A percentile compares a stretch with the other conserved stretches of the same genome.
Conservation (phyloP, 1,140 invertebrate genomes). For the Drosophila paulistorum region DNA sequence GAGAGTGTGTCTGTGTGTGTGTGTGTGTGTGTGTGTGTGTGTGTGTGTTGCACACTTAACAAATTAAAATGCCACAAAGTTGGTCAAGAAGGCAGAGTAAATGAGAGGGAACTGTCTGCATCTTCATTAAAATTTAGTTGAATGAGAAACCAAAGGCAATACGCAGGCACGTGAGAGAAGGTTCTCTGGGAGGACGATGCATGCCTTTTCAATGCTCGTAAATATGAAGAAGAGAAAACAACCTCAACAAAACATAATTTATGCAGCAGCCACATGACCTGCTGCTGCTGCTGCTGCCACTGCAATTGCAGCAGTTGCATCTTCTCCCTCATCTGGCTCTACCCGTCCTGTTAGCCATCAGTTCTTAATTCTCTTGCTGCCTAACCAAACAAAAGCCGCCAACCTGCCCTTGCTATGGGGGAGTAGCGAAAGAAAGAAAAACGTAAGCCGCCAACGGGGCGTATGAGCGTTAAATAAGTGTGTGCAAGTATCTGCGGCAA, state of each 20-base stretch:
- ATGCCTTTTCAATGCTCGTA: constrained; percentile 39
- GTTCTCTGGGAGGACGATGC: neutral
- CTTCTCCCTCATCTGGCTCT: neutral
- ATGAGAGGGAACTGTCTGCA: constrained; percentile 16
- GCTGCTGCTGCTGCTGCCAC: neutral
- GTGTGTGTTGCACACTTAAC: constrained; percentile 57
- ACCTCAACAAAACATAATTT: constrained; percentile 54
- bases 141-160: neutral
- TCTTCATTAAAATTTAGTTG: constrained; percentile 59
- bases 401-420: constrained; percentile 16
- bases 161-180: neutral
- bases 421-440: neutral
- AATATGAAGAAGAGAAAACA: constrained; percentile 35
- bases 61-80: constrained; percentile 72
- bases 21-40: neutral
- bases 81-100: neutral
- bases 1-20: neutral
- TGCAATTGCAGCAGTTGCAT: neutral
- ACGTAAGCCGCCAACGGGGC: constrained; percentile 54
- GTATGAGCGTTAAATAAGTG: constrained; percentile 78
- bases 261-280: constrained; percentile 28
- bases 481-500: constrained; percentile 58
- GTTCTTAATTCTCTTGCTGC: neutral
- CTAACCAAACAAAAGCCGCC: constrained; percentile 54
- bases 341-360: constrained; percentile 8